These are phyloP conservation scores for Drosophila kuntzei DNA, from an alignment of 2,888 invertebrate genomes.

Conservation along the genomic window DNA sequence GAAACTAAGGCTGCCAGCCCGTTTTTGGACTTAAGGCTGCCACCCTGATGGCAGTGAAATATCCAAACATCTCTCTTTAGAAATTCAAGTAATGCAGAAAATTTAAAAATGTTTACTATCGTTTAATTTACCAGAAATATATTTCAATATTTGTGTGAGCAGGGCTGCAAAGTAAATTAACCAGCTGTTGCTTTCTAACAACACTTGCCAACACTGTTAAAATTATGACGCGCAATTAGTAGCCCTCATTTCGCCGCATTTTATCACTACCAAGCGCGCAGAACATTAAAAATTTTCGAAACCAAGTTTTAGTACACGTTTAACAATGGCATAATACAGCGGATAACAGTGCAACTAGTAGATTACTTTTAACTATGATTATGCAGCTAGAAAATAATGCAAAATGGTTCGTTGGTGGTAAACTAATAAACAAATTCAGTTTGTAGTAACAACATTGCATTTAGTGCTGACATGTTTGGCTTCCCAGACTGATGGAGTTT, in stretches of 20 bases:
- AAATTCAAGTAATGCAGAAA: too few species aligned
- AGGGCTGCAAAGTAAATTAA: slow-evolving; percentile 21
- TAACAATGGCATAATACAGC: slow-evolving; percentile 2
- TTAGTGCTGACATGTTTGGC: background rate
- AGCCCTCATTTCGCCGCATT: slow-evolving; percentile 37
- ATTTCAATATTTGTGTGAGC: background rate
- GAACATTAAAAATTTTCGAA: slow-evolving; percentile 46
- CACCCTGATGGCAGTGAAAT: too few species aligned
- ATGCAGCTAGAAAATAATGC: background rate
- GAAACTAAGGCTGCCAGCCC: too few species aligned
- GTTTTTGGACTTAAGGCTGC: too few species aligned
- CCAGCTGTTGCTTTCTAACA: background rate
- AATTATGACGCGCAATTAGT: slow-evolving; percentile 8
- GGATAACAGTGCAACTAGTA: background rate
- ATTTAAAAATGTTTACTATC: too few species aligned
- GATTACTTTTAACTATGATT: background rate
- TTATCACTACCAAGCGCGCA: slow-evolving; percentile 43
- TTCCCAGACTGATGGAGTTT: background rate
- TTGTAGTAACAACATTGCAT: background rate
- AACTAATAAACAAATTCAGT: background rate
- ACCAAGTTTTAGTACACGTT: slow-evolving; percentile 6
- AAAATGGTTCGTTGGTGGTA: background rate
- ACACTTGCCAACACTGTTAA: slow-evolving; percentile 34
- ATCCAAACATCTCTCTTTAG: too few species aligned
- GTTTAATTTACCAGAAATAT: too few species aligned